Conservation (phyloP, 2,888 invertebrate species). For the Ommatoiulus sabulosus region DNA sequence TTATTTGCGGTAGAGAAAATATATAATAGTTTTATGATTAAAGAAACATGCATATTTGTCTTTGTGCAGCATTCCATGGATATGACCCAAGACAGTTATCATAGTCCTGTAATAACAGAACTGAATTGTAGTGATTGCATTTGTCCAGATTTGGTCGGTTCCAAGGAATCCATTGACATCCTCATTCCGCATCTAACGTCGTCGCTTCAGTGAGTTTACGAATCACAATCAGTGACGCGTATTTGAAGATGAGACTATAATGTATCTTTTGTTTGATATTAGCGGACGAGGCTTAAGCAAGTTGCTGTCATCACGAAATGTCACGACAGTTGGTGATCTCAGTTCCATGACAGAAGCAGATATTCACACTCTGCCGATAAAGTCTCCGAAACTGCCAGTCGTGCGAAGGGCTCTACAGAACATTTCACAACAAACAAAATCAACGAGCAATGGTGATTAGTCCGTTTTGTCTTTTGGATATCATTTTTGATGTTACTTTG, state of each 20-base stretch:
- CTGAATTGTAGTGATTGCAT: not conserved
- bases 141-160: not conserved
- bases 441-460: not conserved
- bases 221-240: not conserved
- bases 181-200: not conserved
- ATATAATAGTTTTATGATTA: no score
- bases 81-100: constrained; percentile 2
- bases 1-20: no score
- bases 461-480: not conserved
- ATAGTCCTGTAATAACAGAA: not conserved
- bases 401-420: constrained; percentile 56
- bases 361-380: constrained; percentile 59
- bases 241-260: not conserved
- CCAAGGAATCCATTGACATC: constrained; percentile 6
- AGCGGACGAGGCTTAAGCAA: constrained; percentile 59
- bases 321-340: constrained; percentile 60
- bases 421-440: not conserved
- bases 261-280: not conserved
- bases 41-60: not conserved
- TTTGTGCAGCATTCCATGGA: not conserved
- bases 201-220: not conserved
- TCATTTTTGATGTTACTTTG: no score
- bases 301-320: constrained; percentile 58
- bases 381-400: constrained; percentile 59
- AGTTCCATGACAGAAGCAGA: constrained; percentile 59